phyloP scores from a whole-genome alignment of 2,797 vertebrate species.

The Clarias pachynema region DNA sequence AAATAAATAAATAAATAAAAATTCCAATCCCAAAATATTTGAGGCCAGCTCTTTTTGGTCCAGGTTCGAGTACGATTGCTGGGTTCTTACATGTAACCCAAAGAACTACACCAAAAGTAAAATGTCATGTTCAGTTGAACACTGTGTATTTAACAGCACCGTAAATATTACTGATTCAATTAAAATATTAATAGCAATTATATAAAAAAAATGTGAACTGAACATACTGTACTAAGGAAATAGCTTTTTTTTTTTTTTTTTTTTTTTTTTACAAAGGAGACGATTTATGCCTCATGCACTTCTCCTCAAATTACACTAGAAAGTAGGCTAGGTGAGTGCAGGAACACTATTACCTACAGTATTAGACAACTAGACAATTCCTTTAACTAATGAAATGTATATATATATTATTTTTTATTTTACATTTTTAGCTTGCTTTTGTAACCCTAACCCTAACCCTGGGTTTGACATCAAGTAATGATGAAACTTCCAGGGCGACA shows the following conservation, averaged over 20 bases:
- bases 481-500: neutral
- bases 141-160: neutral
- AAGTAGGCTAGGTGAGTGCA: neutral
- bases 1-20: neutral
- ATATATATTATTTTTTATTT: neutral
- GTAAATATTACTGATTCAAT: neutral
- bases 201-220: neutral
- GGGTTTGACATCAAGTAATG: neutral
- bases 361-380: neutral
- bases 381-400: neutral
- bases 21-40: neutral
- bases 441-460: too few relatives aligned
- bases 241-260: too few relatives aligned
- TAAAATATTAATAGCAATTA: neutral
- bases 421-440: too few relatives aligned
- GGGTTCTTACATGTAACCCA: neutral
- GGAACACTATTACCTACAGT: neutral
- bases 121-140: neutral
- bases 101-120: neutral
- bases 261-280: neutral
- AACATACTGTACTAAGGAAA: neutral
- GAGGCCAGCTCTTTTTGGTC: neutral
- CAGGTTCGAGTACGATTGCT: neutral
- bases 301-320: neutral
- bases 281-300: neutral